Evolutionary conservation across 2,113 vertebrate species (phyloP), one percentile per base, ranked within the genome.

Genomic region (Tachysurus fulvidraco): DNA sequence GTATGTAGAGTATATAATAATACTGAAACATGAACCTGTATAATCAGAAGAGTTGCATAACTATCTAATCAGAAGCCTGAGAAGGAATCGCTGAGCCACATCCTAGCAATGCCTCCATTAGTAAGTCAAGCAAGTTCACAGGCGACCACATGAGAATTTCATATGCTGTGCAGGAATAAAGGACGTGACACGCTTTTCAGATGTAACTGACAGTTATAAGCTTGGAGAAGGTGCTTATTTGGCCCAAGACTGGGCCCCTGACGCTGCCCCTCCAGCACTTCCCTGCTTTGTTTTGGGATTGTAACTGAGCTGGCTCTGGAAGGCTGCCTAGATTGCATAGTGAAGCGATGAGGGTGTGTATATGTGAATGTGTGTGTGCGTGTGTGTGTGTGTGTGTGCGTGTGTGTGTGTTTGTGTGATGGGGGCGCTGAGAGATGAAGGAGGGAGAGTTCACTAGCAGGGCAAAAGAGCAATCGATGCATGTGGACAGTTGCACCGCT

Each of bases 391-490:
- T 54, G 81, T 83, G 69, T 86, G 54, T n/a, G 54, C 67, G 87
- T 59, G 77, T 41, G 79, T 73, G 60, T 54, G 79, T 59, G 78
- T 69, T 28, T 54, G 81, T 83, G 69, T 86, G 54, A 46, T 57
- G 60, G 78, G 78, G 60, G 44, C 14, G 67, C 36, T 84, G 77
- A 77, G 87, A 71, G 88, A 86, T 62, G 83, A 81, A 82, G 89
- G 88, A 89, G 86, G 87, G 90, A 95, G 94, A 94, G 96, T 96
- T 97, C 96, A 96, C 94, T 87, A 94, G 95, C 93, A 95, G 96
- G 96, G 95, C 96, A 96, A 95, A 95, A 95, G 95, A 96, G 96
- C 95, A 96, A 94, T 92, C 92, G 85, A 89, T 95, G 94, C 95
- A 93, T 95, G 94, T 93, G 95, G 93, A 93, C 94, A 91, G 92